phyloP scores from a whole-genome alignment of 2,113 vertebrate genomes.

The Protobothrops mucrosquamatus region DNA sequence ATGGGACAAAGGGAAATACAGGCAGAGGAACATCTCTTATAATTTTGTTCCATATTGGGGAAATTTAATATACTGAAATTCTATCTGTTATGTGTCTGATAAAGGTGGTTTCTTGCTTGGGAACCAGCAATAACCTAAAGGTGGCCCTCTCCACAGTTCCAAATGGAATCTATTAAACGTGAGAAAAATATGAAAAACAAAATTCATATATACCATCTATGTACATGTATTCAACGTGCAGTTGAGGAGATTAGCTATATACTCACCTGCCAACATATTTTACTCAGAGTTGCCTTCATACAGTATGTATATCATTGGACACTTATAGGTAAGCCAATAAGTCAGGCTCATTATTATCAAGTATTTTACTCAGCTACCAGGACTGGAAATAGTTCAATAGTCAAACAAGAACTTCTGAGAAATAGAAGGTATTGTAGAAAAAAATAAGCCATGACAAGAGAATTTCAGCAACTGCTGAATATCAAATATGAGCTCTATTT shows the following conservation, averaged over 20 bases:
- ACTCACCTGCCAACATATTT: background rate
- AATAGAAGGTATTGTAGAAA: background rate
- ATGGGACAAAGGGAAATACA: background rate
- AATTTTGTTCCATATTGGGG: background rate
- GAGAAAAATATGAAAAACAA: background rate
- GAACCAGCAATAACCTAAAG: background rate
- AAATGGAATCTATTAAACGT: background rate
- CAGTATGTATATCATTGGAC: background rate
- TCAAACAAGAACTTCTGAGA: background rate
- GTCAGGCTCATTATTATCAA: background rate
- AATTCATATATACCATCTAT: background rate
- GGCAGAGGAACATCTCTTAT: background rate
- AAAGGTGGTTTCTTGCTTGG: background rate
- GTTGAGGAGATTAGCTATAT: background rate
- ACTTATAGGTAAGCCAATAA: background rate
- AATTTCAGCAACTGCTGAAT: no score
- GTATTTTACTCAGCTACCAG: background rate
- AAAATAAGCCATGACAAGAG: background rate
- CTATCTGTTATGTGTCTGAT: background rate
- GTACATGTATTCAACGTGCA: background rate
- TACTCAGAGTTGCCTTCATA: background rate
- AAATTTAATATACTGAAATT: background rate
- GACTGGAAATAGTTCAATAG: background rate
- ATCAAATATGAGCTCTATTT: no score
- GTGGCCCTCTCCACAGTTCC: background rate